Evolutionary conservation across 2,797 vertebrate species (phyloP).

Genomic region (Halcyon badia): DNA sequence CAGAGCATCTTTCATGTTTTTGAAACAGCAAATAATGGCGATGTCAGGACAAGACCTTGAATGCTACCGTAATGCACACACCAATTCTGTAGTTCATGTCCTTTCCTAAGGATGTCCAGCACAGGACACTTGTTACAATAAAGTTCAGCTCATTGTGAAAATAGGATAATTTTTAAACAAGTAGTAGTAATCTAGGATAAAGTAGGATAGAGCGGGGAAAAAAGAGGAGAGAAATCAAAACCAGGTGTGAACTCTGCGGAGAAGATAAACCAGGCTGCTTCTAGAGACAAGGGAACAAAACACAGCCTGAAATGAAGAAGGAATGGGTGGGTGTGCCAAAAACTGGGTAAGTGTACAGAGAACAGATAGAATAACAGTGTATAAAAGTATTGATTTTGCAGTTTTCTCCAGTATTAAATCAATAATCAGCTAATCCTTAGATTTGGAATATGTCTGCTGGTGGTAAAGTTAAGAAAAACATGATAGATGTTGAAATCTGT

Average conservation of each 20-base stretch:
- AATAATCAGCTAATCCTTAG: not conserved
- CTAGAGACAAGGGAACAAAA: not conserved
- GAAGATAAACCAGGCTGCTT: not conserved
- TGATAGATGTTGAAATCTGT: not conserved
- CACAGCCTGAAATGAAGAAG: not conserved
- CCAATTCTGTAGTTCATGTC: not conserved
- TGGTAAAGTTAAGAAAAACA: not conserved
- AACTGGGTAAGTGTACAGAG: not conserved
- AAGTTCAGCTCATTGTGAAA: not conserved
- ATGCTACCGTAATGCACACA: not conserved
- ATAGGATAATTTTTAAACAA: not conserved
- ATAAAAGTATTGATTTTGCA: not conserved
- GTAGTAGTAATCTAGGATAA: not conserved
- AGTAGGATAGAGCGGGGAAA: not conserved
- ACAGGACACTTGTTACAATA: not conserved
- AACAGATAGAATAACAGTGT: not conserved
- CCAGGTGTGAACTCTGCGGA: not conserved
- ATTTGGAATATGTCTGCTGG: not conserved
- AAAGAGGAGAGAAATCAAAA: not conserved
- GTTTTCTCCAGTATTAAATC: not conserved
- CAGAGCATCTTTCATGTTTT: not conserved
- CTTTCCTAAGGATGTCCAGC: not conserved
- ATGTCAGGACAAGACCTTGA: not conserved
- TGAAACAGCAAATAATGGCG: not conserved
- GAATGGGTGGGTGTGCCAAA: not conserved